phyloP scores from a whole-genome alignment of 2,113 vertebrate genomes.

The Lepisosteus oculatus region DNA sequence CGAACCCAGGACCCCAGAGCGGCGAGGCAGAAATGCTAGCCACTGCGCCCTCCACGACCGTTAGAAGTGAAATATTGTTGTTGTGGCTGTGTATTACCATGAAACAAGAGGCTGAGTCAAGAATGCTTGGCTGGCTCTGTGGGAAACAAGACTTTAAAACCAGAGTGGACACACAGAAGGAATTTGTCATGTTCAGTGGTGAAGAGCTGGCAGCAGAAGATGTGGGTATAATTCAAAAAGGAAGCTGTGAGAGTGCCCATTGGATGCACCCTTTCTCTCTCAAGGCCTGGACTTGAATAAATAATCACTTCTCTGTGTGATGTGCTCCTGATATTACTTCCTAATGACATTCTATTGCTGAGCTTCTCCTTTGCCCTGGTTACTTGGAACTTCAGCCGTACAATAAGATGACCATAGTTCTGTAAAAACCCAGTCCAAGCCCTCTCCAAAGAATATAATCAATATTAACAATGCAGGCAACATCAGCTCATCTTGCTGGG shows the following conservation, averaged over 20 bases:
- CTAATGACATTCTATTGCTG: conserved; percentile 81
- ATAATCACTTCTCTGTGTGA: conserved; percentile 84
- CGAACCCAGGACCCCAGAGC: too few relatives aligned
- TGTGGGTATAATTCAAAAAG: conserved; percentile 71
- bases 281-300: conserved; percentile 76
- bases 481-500: too few relatives aligned
- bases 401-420: conserved; percentile 58
- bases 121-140: conserved; percentile 78
- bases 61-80: too few relatives aligned
- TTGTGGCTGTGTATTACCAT: too few relatives aligned
- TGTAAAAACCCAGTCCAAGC: conserved; percentile 43
- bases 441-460: not conserved
- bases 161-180: conserved; percentile 76
- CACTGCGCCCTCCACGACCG: too few relatives aligned
- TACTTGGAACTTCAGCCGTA: conserved; percentile 73
- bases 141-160: conserved; percentile 78
- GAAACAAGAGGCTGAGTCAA: conserved; percentile 41
- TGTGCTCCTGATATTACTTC: conserved; percentile 58
- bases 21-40: too few relatives aligned
- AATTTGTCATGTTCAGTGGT: conserved; percentile 77
- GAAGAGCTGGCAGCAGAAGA: conserved; percentile 72
- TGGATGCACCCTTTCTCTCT: conserved; percentile 76
- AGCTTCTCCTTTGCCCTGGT: conserved; percentile 77
- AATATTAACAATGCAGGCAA: too few relatives aligned
- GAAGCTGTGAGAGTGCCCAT: conserved; percentile 77